phyloP scores from a whole-genome alignment of 2,113 vertebrate species.

The Eurystomus gularis region DNA sequence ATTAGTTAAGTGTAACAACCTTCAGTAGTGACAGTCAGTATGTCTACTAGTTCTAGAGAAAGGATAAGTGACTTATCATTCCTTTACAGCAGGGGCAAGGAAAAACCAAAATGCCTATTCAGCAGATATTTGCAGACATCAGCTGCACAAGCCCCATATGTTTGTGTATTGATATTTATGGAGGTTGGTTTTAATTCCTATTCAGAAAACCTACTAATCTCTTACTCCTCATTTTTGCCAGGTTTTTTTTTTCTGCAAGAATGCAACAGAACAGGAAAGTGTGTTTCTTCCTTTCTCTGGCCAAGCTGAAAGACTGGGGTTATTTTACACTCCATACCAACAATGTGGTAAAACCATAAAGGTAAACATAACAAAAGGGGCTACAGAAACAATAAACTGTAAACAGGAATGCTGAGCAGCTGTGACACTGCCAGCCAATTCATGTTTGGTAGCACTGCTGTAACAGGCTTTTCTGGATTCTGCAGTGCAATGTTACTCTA shows the following conservation, averaged over 20 bases:
- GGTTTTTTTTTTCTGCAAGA: neutral
- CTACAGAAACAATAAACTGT: neutral
- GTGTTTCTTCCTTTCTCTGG: neutral
- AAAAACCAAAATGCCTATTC: neutral
- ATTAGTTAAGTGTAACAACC: neutral
- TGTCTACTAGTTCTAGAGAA: neutral
- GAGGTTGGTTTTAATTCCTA: neutral
- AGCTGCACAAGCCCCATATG: neutral
- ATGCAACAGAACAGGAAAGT: neutral
- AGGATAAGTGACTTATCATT: neutral
- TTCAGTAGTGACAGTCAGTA: neutral
- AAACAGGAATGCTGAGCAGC: neutral
- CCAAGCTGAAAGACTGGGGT: neutral
- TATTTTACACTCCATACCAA: neutral
- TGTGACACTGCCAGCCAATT: neutral
- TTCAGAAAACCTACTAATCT: neutral
- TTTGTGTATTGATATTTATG: neutral
- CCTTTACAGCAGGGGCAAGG: neutral
- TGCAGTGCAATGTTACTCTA: neutral
- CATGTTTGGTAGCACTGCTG: neutral
- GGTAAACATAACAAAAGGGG: neutral
- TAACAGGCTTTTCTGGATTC: conserved; percentile 47
- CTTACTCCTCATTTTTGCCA: neutral
- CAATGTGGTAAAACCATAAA: neutral
- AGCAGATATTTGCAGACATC: neutral